Base-by-base conservation (phyloP, 2,113 vertebrate genomes). In the Carollia perspicillata region DNA sequence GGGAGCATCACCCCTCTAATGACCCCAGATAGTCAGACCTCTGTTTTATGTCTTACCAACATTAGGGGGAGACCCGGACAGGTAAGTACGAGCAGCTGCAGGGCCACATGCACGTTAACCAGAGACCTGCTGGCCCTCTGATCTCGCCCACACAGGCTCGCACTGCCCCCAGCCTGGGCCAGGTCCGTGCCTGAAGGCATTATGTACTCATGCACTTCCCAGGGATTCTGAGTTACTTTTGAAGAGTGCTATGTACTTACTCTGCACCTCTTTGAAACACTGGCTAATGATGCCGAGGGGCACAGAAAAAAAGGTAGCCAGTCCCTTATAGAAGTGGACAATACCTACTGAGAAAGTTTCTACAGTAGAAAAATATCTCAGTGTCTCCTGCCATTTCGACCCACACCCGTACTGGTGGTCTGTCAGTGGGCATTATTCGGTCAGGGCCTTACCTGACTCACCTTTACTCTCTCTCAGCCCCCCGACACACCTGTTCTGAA, bases 11-110 rank as follows among this genome's bases (percentile, higher is more conserved):
- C 4, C 95, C 60, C 44, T 95, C 96, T 84, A 93, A 97, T 55
- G 89, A 96, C 55, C 74, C 63, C 53, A 90, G 90, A 84, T 69
- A 97, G 84, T 66, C 91, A 69, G 26, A 77, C 84, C 75, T 96
- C 93, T 96, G 97, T 95, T 94, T 97, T 95, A 91, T 78, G 88
- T 97, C 95, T 95, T 80, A 94, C 81, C 9, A 0, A 60, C 89
- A 80, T 95, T 92, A 95, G 55, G 37, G 30, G 51, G 92, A 95
- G 78, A n/a, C 88, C 81, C 55, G 81, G 47, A 53, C 0, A 0
- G 17, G 16, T 71, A 94, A 96, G 83, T 93, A 4, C 5, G 78
- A 96, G 93, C 89, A 90, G 75, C 96, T 93, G 95, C 2, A 0
- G 60, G 58, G 22, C 72, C 90, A 95, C 53, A 6, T 37, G 84